phyloP scores from a whole-genome alignment of 2,113 vertebrate species.

The Bungarus multicinctus region DNA sequence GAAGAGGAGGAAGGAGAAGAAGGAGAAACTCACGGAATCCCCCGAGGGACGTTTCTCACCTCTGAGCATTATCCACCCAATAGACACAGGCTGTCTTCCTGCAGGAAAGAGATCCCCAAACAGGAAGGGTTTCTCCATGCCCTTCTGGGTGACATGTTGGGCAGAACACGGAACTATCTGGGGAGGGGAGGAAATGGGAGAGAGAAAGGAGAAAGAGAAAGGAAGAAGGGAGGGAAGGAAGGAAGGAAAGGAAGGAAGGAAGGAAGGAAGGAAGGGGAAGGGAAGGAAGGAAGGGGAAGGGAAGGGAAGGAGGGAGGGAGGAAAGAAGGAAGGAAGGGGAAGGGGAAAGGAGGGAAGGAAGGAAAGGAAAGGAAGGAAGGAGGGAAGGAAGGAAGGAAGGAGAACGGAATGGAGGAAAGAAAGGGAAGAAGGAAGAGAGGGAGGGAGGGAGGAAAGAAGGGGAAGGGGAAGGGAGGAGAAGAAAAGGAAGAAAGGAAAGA shows the following conservation, averaged over 20 bases:
- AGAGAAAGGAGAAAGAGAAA: not conserved
- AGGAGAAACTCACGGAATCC: not conserved
- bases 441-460: no score
- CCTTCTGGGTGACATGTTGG: not conserved
- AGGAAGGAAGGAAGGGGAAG: no score
- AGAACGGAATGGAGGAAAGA: no score
- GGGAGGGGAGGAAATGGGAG: not conserved
- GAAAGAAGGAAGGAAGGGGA: no score
- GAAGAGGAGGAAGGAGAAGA: not conserved
- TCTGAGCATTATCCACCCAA: not conserved
- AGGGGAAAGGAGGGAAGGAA: not conserved
- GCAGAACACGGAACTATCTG: not conserved
- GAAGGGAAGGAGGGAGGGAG: no score
- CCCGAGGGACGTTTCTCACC: not conserved
- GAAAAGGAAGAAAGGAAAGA: no score
- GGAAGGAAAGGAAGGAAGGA: no score
- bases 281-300: rapidly evolving
- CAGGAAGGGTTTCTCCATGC: not conserved
- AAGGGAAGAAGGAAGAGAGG: no score
- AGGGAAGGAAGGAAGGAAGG: no score
- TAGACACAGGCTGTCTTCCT: not conserved
- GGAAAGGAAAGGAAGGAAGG: rapidly evolving
- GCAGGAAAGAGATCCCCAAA: not conserved
- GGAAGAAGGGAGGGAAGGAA: not conserved
- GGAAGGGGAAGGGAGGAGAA: no score